Evolutionary conservation across 1,140 invertebrate genomes (phyloP).

Genomic region (Sarcophaga peregrina): DNA sequence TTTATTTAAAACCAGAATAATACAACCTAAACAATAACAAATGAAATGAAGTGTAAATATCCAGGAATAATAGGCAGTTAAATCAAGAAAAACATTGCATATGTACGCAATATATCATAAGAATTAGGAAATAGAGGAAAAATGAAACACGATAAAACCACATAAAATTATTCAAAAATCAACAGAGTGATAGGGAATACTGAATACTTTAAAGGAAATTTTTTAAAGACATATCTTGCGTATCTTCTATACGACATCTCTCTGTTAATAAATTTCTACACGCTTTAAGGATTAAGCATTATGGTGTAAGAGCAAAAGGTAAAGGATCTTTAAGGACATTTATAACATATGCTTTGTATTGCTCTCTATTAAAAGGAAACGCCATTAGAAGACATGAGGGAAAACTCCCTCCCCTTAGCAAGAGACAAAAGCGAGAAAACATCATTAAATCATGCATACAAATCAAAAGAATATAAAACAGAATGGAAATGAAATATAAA

Average conservation of each 20-base stretch:
- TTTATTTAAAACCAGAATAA: not conserved
- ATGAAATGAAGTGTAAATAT: slow-evolving; percentile 16
- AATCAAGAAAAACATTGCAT: not conserved
- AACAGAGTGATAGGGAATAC: not conserved
- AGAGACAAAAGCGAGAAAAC: not conserved
- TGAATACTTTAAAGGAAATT: not conserved
- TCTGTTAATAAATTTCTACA: not conserved
- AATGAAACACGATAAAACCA: not conserved
- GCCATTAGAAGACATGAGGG: not conserved
- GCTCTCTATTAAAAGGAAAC: not conserved
- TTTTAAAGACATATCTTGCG: not conserved
- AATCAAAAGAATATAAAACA: not conserved
- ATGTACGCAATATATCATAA: not conserved
- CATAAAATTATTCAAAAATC: not conserved
- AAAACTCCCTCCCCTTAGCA: not conserved
- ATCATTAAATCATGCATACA: slow-evolving; percentile 22
- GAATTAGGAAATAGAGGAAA: not conserved
- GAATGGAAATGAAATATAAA: not conserved
- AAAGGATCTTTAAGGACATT: not conserved
- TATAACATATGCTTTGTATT: no score
- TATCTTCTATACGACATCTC: not conserved
- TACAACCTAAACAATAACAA: not conserved
- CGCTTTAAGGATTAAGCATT: not conserved
- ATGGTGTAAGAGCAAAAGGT: not conserved
- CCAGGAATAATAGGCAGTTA: slow-evolving; percentile 12